Evolutionary conservation across 2,888 invertebrate genomes (phyloP).

Genomic region (Muschampia plurimacula): DNA sequence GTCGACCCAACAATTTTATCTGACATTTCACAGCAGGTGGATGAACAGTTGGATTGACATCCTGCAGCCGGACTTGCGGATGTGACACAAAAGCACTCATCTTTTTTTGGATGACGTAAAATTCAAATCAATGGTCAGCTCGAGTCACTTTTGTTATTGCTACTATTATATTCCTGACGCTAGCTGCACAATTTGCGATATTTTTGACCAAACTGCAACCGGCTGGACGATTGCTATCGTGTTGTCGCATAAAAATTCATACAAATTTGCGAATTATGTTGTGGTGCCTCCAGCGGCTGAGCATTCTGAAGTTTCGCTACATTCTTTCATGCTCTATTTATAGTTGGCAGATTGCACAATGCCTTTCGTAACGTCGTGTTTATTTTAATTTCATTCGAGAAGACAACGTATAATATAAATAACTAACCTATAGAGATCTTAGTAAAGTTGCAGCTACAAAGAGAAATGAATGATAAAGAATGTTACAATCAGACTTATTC

Average conservation of each 20-base stretch:
- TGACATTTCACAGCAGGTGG: slow-evolving; percentile 59
- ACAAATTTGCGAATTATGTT: slow-evolving; percentile 54
- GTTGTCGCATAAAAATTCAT: slow-evolving; percentile 65
- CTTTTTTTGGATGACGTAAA: slow-evolving; percentile 74
- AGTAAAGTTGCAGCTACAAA: slow-evolving; percentile 46
- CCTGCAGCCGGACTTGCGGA: slow-evolving; percentile 71
- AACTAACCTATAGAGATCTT: slow-evolving; percentile 10
- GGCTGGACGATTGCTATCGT: slow-evolving; percentile 55
- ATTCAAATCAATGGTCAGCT: slow-evolving; percentile 83
- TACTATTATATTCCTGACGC: slow-evolving; percentile 71
- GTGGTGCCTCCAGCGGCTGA: slow-evolving; percentile 47
- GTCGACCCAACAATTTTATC: slow-evolving; percentile 71
- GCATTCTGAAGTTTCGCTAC: slow-evolving; percentile 42
- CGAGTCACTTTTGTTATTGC: slow-evolving; percentile 81
- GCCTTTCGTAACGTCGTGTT: background rate
- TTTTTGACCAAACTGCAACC: slow-evolving; percentile 58
- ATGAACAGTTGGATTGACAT: slow-evolving; percentile 64
- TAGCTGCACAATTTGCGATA: slow-evolving; percentile 60
- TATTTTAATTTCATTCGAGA: background rate
- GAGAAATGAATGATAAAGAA: slow-evolving; percentile 58
- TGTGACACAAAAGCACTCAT: slow-evolving; percentile 73
- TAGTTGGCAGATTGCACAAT: background rate
- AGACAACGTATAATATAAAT: background rate
- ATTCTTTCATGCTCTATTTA: slow-evolving; percentile 21
- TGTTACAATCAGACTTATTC: slow-evolving; percentile 54